Percentiles rank a stretch among this genome's conserved stretches.
phyloP scores from a whole-genome alignment of 2,888 invertebrate genomes.

The Dorcus parallelipipedus region DNA sequence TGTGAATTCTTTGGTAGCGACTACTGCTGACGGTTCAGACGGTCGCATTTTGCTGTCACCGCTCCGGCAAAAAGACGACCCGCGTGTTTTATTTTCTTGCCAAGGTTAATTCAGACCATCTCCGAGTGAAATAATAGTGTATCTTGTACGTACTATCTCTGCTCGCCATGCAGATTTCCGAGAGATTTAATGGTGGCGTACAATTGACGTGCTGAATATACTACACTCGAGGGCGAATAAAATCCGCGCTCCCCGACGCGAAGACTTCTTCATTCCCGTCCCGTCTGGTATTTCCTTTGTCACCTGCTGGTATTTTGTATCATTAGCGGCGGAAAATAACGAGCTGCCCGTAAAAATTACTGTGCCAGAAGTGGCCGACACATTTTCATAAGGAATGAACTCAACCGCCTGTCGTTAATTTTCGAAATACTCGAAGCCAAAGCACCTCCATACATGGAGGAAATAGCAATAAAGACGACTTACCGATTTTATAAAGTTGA shows the following conservation, averaged over 20 bases:
- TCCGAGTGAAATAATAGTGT: slow-evolving; percentile 48
- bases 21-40: slow-evolving; percentile 43
- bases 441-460: too few relatives aligned
- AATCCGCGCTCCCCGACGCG: slow-evolving; percentile 4
- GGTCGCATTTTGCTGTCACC: slow-evolving; percentile 50
- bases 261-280: too few relatives aligned
- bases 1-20: slow-evolving; percentile 39
- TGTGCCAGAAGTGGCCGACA: too few relatives aligned
- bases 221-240: slow-evolving; percentile 15
- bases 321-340: too few relatives aligned
- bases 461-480: too few relatives aligned
- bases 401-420: too few relatives aligned
- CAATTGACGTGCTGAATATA: slow-evolving; percentile 28
- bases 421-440: too few relatives aligned
- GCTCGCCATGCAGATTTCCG: slow-evolving; percentile 33
- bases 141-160: slow-evolving; percentile 43
- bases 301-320: too few relatives aligned
- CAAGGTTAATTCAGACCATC: slow-evolving; percentile 51
- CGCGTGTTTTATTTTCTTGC: slow-evolving; percentile 49
- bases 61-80: slow-evolving; percentile 28
- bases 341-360: too few relatives aligned
- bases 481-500: too few relatives aligned
- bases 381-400: too few relatives aligned
- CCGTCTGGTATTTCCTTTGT: too few relatives aligned
- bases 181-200: slow-evolving; percentile 46